A percentile compares a stretch with the other conserved stretches of the same genome.
Conservation (phyloP, 2,797 vertebrate species). For the Acropternis orthonyx region DNA sequence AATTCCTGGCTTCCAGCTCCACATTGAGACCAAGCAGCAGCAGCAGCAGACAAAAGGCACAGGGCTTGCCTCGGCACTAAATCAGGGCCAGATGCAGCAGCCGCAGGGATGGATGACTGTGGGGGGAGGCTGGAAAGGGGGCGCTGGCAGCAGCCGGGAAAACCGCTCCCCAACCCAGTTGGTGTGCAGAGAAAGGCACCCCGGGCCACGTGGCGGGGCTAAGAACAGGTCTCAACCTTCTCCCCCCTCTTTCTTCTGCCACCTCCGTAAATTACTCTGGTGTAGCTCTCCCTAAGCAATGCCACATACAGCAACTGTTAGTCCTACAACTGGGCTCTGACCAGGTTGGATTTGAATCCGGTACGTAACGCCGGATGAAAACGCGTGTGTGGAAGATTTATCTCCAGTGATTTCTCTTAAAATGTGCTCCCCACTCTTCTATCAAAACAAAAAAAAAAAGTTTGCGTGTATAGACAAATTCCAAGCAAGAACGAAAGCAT, state of each 20-base stretch:
- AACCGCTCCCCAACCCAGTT: not conserved
- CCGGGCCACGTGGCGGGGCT: accelerated
- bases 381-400: accelerated
- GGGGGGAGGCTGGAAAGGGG: not conserved
- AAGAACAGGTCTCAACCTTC: not conserved
- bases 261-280: not conserved
- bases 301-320: not conserved
- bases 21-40: not conserved
- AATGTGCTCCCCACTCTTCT: not conserved
- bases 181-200: not conserved
- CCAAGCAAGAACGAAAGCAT: not conserved
- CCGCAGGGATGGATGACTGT: not conserved
- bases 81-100: conserved; percentile 63
- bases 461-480: not conserved
- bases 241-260: not conserved
- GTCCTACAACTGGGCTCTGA: not conserved
- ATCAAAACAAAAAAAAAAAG: not conserved
- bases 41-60: conserved; percentile 51
- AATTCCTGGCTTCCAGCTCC: conserved; percentile 56
- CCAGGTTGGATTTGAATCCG: not conserved
- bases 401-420: not conserved
- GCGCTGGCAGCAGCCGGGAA: not conserved
- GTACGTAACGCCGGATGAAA: accelerated
- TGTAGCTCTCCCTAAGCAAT: not conserved
- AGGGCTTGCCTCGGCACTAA: conserved; percentile 45